Conservation (phyloP, 2,113 vertebrate species). For the Datnioides undecimradiatus region DNA sequence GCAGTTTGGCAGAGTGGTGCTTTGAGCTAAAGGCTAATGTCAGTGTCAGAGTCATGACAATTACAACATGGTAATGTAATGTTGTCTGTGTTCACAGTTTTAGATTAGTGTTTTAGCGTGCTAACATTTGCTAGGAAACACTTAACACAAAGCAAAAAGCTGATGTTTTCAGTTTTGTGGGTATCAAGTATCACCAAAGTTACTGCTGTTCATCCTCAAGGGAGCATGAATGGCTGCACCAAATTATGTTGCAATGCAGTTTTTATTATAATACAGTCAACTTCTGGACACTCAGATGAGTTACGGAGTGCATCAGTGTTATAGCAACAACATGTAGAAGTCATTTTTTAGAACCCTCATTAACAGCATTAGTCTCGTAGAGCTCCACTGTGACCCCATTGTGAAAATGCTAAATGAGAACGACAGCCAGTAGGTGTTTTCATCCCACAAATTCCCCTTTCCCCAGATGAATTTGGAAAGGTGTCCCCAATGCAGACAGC, state of each 20-base stretch:
- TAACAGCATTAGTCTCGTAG: slow-evolving; percentile 21
- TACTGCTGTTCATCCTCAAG: not conserved
- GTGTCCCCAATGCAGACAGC: slow-evolving; percentile 3
- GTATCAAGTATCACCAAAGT: not conserved
- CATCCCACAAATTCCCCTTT: slow-evolving; percentile 27
- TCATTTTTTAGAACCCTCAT: not conserved
- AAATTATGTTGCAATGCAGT: not conserved
- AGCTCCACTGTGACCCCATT: slow-evolving; percentile 8
- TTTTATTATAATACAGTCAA: not conserved
- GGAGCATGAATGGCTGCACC: not conserved
- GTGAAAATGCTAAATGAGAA: slow-evolving; percentile 29
- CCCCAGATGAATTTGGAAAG: slow-evolving; percentile 5
- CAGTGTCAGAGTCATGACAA: no score
- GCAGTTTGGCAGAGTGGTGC: not conserved
- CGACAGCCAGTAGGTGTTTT: slow-evolving; percentile 19
- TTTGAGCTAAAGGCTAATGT: not conserved
- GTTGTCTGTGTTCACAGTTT: not conserved
- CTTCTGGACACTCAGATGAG: not conserved
- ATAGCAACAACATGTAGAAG: not conserved
- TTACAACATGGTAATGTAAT: not conserved
- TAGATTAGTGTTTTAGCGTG: not conserved
- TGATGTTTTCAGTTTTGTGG: not conserved
- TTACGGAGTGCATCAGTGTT: not conserved
- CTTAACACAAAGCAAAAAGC: not conserved
- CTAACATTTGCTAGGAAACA: not conserved